Base-by-base conservation (phyloP, 2,113 vertebrate species). In the Thymallus thymallus region DNA sequence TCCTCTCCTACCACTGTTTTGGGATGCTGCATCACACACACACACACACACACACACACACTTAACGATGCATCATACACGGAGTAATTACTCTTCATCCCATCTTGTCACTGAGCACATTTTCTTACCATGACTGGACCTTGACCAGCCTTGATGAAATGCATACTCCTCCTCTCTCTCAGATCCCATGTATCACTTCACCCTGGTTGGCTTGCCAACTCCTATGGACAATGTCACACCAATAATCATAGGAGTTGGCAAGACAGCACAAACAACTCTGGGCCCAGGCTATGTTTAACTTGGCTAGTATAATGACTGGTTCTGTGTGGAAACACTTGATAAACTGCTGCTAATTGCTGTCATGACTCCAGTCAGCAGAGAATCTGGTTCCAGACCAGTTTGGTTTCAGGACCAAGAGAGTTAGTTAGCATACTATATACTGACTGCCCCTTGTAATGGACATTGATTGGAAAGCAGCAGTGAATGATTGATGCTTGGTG, bases 11-110 rank as follows among this genome's bases (percentile, higher is more conserved):
- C 35, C 83, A 81, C 0, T 73, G 77, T 77, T 78, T 3, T 80
- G 81, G 80, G 79, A 86, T 86, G 85, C 71, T 78, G 69, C 79
- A 67, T 64, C 35, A 22, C 30, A 68, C 30, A 32, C 26, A 22
- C 7, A 41, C 35, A 41, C 35, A 41, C 7, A 41, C 9, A 41
- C 9, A 32, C 30, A 6, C 30, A 32, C 30, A 32, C 6, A 32
- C 6, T 6, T 9, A 41, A 41, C 35, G 35, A 7, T 41, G 9
- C 35, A 41, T 41, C 35, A 41, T 41, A 41, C 35, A 41, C 9
- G 35, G 35, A 41, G 35, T 9, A 41, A 10, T 41, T 41, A 41
- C 9, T 41, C 35, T 12, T 41, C 9, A 2, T 41, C 35, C 35
- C 7, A 0, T 10, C 9, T 41, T 16, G 48, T 55, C 13, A 16